Evolutionary conservation across 1,140 invertebrate species (phyloP), one percentile per base, ranked within the genome.

Genomic region (Achatina immaculata): DNA sequence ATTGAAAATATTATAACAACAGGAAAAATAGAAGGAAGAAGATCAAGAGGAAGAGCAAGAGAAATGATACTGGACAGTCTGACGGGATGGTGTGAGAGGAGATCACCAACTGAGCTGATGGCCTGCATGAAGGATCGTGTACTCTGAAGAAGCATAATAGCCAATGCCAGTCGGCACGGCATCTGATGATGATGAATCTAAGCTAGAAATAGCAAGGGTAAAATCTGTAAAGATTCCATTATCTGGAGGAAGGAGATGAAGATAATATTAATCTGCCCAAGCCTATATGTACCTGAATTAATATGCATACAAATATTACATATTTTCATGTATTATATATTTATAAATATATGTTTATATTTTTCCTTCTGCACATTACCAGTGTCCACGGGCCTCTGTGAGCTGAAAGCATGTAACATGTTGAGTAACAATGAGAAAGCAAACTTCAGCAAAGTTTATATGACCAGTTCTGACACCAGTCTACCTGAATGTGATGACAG

Each of bases 381-480:
- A 80, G 78, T 80, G 24, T 55, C 78, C 24, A 0, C 6, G 58
- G 68, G 78, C 21, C 19, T 58, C 1, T 80, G 78, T 58, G 43
- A 65, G 4, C 11, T 55, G 7, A 55, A 51, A 19, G 2, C 3
- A 31, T 80, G 78, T 68, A 40, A 28, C n/a, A 28, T 71, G 19
- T 40, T 51, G 40, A 80, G 48, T 28, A 28, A 55, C 1, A 36
- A 1, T 24, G 76, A 42, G 40, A 24, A 19, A 24, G 78, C 78
- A 9, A 69, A 43, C 4, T 0, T 14, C 14, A 43, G 28, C 31
- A 31, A n/a, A 24, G 9, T 77, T 6, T 24, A 38, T 19, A 1
- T 65, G n/a, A 40, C 28, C 11, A n/a, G 48, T 0, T 7, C 21
- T 45, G 28, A 36, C 1, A 1, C 31, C n/a, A 9, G 0, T n/a